Conservation (phyloP, 2,797 vertebrate species). For the Molossus alvarezi region DNA sequence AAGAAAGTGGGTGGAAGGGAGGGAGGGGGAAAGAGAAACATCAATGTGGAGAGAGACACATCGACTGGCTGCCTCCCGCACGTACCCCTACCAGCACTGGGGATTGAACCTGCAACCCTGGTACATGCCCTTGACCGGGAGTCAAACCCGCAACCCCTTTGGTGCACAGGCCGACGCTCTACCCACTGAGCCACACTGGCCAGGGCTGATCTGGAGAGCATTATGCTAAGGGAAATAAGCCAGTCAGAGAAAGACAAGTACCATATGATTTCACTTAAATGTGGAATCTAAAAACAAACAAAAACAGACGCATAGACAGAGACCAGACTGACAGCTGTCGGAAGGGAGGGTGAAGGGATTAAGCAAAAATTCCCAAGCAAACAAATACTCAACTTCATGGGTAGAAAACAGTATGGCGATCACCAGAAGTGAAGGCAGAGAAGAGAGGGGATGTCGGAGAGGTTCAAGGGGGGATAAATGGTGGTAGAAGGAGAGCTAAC, state of each 20-base stretch:
- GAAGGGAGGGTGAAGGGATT: background rate
- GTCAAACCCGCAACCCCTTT: no score
- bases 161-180: no score
- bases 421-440: background rate
- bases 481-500: background rate
- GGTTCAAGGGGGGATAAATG: background rate
- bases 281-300: background rate
- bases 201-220: no score
- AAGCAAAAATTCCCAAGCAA: background rate
- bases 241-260: background rate
- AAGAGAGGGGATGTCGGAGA: background rate
- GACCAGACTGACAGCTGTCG: background rate
- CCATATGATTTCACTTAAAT: background rate
- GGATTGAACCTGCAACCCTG: no score
- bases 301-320: background rate
- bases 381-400: background rate
- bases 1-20: no score
- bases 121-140: no score
- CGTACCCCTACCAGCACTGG: no score
- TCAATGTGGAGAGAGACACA: no score
- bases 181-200: no score
- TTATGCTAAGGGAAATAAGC: no score
- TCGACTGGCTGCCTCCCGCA: no score
- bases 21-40: no score
- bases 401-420: background rate